Evolutionary conservation across 1,140 invertebrate genomes (phyloP), one percentile per base, ranked within the genome.

Genomic region (Halesus radiatus): DNA sequence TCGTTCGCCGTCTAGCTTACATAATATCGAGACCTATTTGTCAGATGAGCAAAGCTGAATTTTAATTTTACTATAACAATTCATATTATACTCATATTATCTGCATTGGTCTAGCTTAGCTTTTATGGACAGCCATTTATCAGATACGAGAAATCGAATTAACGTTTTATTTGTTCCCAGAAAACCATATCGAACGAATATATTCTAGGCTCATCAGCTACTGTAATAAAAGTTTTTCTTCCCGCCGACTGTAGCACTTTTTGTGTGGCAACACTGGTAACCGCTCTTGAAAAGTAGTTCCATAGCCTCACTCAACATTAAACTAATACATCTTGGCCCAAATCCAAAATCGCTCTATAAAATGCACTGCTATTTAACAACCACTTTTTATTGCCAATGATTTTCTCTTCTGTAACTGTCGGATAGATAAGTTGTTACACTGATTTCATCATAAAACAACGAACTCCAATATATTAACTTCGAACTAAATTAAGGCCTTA

Each of bases 281-380:
- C 37, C 52, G 8, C 70, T 73, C 50, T 52, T 54, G 7, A 53
- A 73, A 23, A 73, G 26, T 53, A 53, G 70, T 73, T 54, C 70
- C 70, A 73, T 15, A 73, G 52, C 23, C 70, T 73, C 70, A 73
- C 26, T 73, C 70, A 53, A 54, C 64, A 54, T 50, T 53, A 73
- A 73, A 73, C 70, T 73, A 54, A 73, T 73, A 73, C 54, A 73
- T 53, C 20, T 73, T 73, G 70, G 70, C 70, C 16, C 23, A 26
- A 53, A 26, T 73, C 70, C 70, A 73, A 32, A 73, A 20, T 22
- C 50, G 1, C 26, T 50, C 50, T 18, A 73, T 73, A 54, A 73
- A 73, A 73, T 73, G 70, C 70, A 73, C 70, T 73, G 37, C 45
- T n/a, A 73, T 73, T 73, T 73, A 53, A 73, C 70, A 53, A 54